Conservation (phyloP, 2,797 vertebrate species). For the Crossoptilon crossoptilon region DNA sequence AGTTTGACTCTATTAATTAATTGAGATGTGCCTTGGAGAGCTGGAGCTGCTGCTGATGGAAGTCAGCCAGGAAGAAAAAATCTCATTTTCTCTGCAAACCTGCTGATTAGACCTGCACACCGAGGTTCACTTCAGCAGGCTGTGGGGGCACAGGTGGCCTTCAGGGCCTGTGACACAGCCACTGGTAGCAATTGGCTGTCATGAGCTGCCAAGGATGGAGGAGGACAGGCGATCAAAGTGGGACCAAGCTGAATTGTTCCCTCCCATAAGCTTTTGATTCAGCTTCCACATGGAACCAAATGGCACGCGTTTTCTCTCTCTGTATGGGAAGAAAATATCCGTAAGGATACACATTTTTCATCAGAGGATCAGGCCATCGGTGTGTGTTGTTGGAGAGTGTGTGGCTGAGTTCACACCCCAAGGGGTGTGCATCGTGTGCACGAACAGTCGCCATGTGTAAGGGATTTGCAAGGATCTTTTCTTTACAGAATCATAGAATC, state of each 20-base stretch:
- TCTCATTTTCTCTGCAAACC: conserved; percentile 62
- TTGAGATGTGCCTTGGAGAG: conserved; percentile 71
- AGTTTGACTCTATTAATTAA: conserved; percentile 73
- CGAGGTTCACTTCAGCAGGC: neutral
- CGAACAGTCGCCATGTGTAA: fast-evolving
- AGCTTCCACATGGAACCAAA: neutral
- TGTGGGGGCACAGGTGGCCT: neutral
- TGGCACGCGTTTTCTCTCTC: neutral
- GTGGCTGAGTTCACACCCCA: neutral
- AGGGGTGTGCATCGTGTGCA: fast-evolving
- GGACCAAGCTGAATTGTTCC: neutral
- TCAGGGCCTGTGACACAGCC: neutral
- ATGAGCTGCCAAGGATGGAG: neutral
- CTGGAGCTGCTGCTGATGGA: conserved; percentile 58
- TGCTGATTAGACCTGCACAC: conserved; percentile 29
- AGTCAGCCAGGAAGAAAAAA: conserved; percentile 42
- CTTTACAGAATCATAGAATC: too few species aligned
- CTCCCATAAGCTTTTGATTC: neutral
- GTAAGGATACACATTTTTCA: neutral
- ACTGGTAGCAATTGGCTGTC: neutral
- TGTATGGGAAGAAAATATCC: neutral
- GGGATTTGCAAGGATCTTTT: neutral
- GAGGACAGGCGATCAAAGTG: neutral
- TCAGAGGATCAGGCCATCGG: neutral
- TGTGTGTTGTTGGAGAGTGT: fast-evolving